phyloP scores from a whole-genome alignment of 1,140 invertebrate species.

The Radopholus similis region DNA sequence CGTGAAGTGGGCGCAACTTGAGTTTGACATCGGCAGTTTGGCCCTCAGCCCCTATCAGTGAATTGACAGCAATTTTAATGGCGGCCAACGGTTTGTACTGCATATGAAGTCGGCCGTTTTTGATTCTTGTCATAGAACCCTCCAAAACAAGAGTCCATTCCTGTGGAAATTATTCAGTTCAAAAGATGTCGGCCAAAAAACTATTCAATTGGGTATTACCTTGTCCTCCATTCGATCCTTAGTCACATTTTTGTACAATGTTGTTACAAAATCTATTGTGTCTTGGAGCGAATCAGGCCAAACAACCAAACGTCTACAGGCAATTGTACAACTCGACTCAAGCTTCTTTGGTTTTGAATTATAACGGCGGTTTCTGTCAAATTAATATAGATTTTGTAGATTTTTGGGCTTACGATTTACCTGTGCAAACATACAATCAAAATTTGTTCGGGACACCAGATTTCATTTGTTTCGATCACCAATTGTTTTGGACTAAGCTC shows the following conservation, averaged over 20 bases:
- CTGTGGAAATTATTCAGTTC: background rate
- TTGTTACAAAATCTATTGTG: constrained; percentile 5
- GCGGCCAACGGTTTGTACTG: constrained; percentile 1
- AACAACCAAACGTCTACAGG: background rate
- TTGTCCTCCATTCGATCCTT: background rate
- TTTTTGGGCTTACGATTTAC: background rate
- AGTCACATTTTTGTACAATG: background rate
- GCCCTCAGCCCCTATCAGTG: background rate
- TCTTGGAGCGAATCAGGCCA: background rate
- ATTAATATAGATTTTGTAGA: background rate
- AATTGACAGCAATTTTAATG: background rate
- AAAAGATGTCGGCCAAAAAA: no score
- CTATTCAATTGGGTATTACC: background rate
- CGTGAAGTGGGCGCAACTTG: constrained; percentile 2
- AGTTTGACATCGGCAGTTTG: background rate
- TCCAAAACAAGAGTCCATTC: background rate
- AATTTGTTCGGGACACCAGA: background rate
- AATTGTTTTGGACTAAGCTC: background rate
- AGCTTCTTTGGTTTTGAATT: background rate
- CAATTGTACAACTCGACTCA: constrained; percentile 9
- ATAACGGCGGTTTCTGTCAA: constrained; percentile 1
- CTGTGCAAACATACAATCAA: constrained; percentile 1
- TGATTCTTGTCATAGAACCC: constrained; percentile 4
- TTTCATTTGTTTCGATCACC: constrained; percentile 5
- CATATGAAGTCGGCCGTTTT: background rate